phyloP scores from a whole-genome alignment of 1,140 invertebrate genomes.

The Drosophila paulistorum region DNA sequence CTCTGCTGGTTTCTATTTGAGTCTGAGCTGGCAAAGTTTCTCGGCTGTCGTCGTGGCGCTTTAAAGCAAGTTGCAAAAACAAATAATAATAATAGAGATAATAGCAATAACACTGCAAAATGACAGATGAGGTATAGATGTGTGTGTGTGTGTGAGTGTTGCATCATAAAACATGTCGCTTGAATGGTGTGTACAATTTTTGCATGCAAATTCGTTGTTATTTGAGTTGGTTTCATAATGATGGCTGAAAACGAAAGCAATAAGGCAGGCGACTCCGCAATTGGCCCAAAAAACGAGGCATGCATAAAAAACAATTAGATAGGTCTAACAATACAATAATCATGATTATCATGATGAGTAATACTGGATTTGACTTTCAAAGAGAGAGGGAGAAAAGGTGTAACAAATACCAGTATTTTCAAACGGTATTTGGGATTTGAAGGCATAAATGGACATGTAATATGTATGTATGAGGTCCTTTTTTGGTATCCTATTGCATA shows the following conservation, averaged over 20 bases:
- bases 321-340: not conserved
- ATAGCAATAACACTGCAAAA: constrained; percentile 31
- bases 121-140: constrained; percentile 51
- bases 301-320: constrained; percentile 17
- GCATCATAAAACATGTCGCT: constrained; percentile 48
- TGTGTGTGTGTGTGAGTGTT: constrained; percentile 38
- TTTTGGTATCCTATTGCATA: too few relatives aligned
- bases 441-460: too few relatives aligned
- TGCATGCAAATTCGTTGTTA: constrained; percentile 48
- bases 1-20: too few relatives aligned
- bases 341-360: not conserved
- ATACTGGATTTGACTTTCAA: not conserved
- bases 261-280: constrained; percentile 16
- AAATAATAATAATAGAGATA: constrained; percentile 35
- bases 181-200: constrained; percentile 34
- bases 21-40: not conserved
- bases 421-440: not conserved
- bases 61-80: constrained; percentile 65
- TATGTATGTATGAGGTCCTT: too few relatives aligned
- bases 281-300: constrained; percentile 15
- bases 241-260: constrained; percentile 21
- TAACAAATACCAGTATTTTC: not conserved
- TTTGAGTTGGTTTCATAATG: constrained; percentile 48
- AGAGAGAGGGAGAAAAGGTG: not conserved
- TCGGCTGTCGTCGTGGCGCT: not conserved